Conservation (phyloP, 2,888 invertebrate species). For the Oscheius sp. region DNA sequence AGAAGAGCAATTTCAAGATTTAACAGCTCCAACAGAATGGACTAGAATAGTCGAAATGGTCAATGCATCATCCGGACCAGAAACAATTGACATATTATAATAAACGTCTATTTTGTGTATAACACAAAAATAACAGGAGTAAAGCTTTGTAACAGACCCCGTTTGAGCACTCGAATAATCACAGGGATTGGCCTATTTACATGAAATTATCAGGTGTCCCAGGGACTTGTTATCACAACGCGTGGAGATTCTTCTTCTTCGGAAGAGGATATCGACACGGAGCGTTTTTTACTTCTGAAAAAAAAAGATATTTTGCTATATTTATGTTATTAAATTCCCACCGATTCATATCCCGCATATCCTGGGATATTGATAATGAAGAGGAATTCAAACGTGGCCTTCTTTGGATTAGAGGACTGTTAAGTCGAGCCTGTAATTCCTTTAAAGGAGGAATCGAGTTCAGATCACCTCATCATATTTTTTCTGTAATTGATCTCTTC, state of each 20-base stretch:
- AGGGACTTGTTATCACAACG: conserved; percentile 2
- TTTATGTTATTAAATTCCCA: background rate
- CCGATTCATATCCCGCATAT: conserved; percentile 56
- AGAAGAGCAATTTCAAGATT: conserved; percentile 18
- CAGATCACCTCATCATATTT: conserved; percentile 57
- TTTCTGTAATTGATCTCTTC: conserved; percentile 51
- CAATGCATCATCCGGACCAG: background rate
- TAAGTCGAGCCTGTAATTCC: conserved; percentile 44
- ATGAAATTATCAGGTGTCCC: conserved; percentile 8
- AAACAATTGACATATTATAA: conserved; percentile 14
- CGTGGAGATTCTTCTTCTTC: conserved; percentile 24
- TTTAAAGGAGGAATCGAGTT: background rate
- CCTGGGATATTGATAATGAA: conserved; percentile 53
- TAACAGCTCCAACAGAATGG: conserved; percentile 21
- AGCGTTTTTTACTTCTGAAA: conserved; percentile 27
- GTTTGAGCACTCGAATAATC: conserved; percentile 20
- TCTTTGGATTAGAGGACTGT: conserved; percentile 42
- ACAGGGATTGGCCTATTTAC: conserved; percentile 13
- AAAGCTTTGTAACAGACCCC: conserved; percentile 14
- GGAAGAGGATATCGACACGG: conserved; percentile 29
- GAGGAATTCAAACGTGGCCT: conserved; percentile 52
- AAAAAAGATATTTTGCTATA: background rate
- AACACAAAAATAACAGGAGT: background rate
- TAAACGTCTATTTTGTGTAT: too few species aligned
- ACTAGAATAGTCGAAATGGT: conserved; percentile 17